Conservation (phyloP, 2,113 vertebrate species). For the Corythornis madagascariensis region DNA sequence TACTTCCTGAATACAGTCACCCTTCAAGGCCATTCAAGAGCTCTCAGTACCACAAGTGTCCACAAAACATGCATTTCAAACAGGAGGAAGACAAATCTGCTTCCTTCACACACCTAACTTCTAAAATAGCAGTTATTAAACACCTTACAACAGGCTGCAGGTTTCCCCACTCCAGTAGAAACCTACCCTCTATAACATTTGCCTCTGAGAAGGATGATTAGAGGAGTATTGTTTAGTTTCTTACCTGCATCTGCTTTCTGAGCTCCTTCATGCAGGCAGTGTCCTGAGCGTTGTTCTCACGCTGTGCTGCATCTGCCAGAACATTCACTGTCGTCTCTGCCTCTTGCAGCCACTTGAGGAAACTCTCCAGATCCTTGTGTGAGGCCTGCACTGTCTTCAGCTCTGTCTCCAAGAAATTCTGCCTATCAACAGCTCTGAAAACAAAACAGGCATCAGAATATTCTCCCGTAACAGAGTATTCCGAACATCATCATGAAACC, state of each 20-base stretch:
- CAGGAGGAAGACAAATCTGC: background rate
- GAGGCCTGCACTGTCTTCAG: slow-evolving; percentile 85
- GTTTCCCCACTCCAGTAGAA: background rate
- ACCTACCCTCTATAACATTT: background rate
- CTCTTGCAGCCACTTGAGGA: slow-evolving; percentile 95
- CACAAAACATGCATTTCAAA: background rate
- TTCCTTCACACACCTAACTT: background rate
- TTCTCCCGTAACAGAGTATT: background rate
- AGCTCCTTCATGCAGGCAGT: slow-evolving; percentile 78
- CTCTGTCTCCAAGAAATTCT: slow-evolving; percentile 85
- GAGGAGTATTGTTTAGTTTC: background rate
- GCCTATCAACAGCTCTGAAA: slow-evolving; percentile 84
- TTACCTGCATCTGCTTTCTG: slow-evolving; percentile 87
- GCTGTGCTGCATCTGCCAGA: slow-evolving; percentile 86
- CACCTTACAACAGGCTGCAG: background rate
- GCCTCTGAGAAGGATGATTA: background rate
- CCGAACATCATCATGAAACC: background rate
- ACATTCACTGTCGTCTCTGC: slow-evolving; percentile 91
- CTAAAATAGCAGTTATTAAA: background rate
- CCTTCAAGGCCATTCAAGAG: background rate
- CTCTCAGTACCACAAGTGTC: background rate
- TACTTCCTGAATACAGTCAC: background rate
- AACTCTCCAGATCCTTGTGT: slow-evolving; percentile 88
- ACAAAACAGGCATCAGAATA: background rate
- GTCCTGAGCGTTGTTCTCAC: slow-evolving; percentile 86